These are phyloP conservation scores for Coregonus sp. DNA, from an alignment of 2,797 vertebrate species.

Conservation along the genomic window DNA sequence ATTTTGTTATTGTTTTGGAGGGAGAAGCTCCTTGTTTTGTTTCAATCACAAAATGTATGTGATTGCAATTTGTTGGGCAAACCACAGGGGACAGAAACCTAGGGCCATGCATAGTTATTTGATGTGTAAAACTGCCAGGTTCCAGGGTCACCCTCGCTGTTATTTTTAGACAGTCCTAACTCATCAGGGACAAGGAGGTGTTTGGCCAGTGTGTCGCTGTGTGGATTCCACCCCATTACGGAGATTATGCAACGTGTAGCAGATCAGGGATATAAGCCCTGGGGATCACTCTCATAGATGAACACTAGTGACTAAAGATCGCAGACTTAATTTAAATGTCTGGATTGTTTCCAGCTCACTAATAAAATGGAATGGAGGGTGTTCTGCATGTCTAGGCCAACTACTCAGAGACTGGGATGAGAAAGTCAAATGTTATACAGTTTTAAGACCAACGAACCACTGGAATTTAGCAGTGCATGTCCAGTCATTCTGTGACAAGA, in stretches of 20 bases:
- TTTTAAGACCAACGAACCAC: neutral
- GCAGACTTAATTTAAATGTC: slow-evolving; percentile 57
- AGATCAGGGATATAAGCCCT: slow-evolving; percentile 44
- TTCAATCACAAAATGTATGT: no score
- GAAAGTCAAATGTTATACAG: neutral
- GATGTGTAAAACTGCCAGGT: neutral
- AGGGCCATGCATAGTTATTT: no score
- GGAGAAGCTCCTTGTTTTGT: no score
- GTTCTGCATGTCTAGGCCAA: slow-evolving; percentile 27
- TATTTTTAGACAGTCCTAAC: neutral
- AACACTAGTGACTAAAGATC: slow-evolving; percentile 48
- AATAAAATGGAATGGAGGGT: slow-evolving; percentile 60
- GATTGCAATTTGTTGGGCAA: no score
- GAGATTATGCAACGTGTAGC: slow-evolving; percentile 60
- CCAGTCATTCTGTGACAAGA: neutral
- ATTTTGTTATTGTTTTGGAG: no score
- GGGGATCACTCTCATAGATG: slow-evolving; percentile 50
- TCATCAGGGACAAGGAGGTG: neutral
- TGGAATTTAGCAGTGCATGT: neutral
- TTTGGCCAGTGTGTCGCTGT: slow-evolving; percentile 10
- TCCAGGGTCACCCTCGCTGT: neutral
- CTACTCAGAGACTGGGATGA: slow-evolving; percentile 32
- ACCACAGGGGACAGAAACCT: no score
- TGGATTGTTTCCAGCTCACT: slow-evolving; percentile 55
- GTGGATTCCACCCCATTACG: slow-evolving; percentile 47